Conservation (phyloP, 2,113 vertebrate genomes). For the Silurus asotus region DNA sequence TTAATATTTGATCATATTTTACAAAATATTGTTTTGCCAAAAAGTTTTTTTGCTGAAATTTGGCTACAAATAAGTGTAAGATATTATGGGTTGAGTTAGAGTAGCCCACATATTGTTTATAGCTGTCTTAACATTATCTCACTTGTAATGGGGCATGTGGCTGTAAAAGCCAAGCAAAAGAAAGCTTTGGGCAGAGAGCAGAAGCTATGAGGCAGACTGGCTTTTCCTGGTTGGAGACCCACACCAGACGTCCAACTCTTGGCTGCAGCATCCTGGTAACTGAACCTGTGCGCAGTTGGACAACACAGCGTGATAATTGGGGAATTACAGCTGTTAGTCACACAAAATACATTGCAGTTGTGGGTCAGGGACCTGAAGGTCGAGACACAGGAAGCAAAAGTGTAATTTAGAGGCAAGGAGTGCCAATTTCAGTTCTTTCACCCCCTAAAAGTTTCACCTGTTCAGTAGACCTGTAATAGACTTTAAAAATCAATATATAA, state of each 20-base stretch:
- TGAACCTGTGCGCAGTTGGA: slow-evolving; percentile 73
- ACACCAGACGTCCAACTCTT: slow-evolving; percentile 38
- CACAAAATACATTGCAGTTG: slow-evolving; percentile 77
- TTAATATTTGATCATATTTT: no score
- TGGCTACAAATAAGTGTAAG: not conserved
- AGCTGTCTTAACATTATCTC: not conserved
- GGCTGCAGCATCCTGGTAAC: slow-evolving; percentile 68
- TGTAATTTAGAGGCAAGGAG: slow-evolving; percentile 76
- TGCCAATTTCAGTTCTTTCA: slow-evolving; percentile 57
- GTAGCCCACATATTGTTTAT: not conserved
- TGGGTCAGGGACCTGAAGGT: slow-evolving; percentile 69
- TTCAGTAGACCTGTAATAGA: slow-evolving; percentile 58
- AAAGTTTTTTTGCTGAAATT: no score
- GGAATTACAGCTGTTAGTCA: slow-evolving; percentile 83
- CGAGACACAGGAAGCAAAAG: slow-evolving; percentile 76
- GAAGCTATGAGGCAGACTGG: not conserved
- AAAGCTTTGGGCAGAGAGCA: not conserved
- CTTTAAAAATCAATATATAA: slow-evolving; percentile 58
- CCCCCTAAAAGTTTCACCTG: slow-evolving; percentile 63
- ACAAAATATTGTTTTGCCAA: no score
- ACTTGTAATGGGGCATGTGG: no score
- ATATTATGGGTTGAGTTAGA: not conserved
- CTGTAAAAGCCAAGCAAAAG: not conserved
- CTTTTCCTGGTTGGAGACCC: slow-evolving; percentile 23
- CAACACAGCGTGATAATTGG: slow-evolving; percentile 76